A percentile compares a stretch with the other conserved stretches of the same genome.
Evolutionary conservation across 1,140 invertebrate genomes (phyloP).

Genomic region (Drosophila willistoni): DNA sequence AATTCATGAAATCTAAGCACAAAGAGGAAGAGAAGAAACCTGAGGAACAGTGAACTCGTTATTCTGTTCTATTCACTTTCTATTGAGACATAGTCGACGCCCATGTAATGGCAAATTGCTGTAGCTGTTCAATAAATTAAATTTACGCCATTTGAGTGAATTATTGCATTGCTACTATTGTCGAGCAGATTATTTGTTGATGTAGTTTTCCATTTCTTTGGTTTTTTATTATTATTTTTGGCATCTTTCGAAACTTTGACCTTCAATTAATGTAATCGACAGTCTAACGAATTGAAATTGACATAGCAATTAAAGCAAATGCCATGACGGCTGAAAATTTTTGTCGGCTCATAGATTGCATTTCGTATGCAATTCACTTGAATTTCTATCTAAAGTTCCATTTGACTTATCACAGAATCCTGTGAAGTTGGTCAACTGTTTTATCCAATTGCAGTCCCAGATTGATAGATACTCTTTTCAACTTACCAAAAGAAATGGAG

Average conservation of each 20-base stretch:
- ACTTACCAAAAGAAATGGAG: too few species aligned
- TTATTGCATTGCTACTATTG: slow-evolving; percentile 31
- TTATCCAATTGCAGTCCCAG: too few species aligned
- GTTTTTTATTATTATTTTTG: not conserved
- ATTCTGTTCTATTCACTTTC: not conserved
- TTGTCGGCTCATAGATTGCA: not conserved
- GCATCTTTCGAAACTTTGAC: not conserved
- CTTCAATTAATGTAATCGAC: slow-evolving; percentile 28
- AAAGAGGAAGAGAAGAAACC: not conserved
- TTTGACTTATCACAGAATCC: too few species aligned
- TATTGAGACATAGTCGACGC: not conserved
- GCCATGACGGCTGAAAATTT: not conserved
- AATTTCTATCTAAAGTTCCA: not conserved
- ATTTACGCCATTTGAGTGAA: slow-evolving; percentile 46
- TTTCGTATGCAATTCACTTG: not conserved
- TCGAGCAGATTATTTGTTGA: not conserved
- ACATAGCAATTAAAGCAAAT: slow-evolving; percentile 1
- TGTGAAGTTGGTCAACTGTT: too few species aligned
- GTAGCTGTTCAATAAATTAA: slow-evolving; percentile 52
- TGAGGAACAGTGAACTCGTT: not conserved
- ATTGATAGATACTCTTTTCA: too few species aligned
- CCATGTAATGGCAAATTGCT: slow-evolving; percentile 39
- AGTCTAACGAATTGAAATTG: slow-evolving; percentile 1
- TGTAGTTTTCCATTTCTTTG: slow-evolving; percentile 7
- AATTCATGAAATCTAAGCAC: not conserved